Percentiles rank a stretch among this genome's conserved stretches.
Conservation (phyloP, 2,113 vertebrate species). For the Cnemophilus loriae region DNA sequence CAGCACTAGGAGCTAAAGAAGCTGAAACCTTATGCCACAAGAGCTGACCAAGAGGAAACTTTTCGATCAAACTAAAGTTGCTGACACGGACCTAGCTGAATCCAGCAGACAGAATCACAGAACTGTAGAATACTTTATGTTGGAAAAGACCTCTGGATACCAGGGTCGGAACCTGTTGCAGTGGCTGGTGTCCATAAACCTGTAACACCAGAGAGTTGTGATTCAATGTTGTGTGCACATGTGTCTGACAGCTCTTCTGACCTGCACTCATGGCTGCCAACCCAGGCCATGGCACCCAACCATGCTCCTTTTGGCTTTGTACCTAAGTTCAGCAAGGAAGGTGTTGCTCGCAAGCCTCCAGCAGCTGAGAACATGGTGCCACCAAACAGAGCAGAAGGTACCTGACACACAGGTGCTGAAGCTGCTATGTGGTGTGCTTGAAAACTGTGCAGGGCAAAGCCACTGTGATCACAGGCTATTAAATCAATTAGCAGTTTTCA, state of each 20-base stretch:
- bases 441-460: not conserved
- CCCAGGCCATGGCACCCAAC: not conserved
- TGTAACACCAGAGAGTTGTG: not conserved
- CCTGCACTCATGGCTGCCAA: not conserved
- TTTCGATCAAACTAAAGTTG: not conserved
- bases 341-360: not conserved
- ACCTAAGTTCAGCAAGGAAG: not conserved
- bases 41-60: not conserved
- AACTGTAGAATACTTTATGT: not conserved
- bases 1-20: not conserved
- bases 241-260: not conserved
- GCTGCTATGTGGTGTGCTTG: not conserved
- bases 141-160: not conserved
- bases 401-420: not conserved
- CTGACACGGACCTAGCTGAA: not conserved
- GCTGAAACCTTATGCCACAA: not conserved
- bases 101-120: not conserved
- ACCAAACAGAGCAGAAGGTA: not conserved
- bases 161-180: rapidly evolving
- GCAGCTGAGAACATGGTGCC: not conserved
- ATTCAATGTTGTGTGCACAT: not conserved
- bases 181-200: not conserved
- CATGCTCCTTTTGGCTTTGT: not conserved
- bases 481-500: not conserved
- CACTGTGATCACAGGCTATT: not conserved